Percentiles rank a stretch among this genome's conserved stretches.
phyloP scores from a whole-genome alignment of 1,140 invertebrate species.

The Tribolium castaneum region DNA sequence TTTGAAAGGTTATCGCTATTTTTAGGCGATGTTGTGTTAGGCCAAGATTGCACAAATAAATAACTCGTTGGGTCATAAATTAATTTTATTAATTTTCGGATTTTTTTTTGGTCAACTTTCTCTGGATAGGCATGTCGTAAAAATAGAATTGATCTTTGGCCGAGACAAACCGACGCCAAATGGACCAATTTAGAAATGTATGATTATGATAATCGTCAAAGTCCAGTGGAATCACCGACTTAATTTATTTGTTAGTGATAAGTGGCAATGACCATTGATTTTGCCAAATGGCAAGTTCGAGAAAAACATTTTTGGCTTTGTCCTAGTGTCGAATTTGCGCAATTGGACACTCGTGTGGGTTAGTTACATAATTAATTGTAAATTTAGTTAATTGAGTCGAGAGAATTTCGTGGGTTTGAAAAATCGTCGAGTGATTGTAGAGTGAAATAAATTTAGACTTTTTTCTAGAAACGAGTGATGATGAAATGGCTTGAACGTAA shows the following conservation, averaged over 20 bases:
- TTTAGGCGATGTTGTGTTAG: not conserved
- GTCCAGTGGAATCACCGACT: not conserved
- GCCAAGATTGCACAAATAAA: not conserved
- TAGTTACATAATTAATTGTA: not conserved
- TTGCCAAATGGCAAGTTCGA: not conserved
- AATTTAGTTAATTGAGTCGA: not conserved
- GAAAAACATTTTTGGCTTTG: not conserved
- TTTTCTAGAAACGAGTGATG: too few relatives aligned
- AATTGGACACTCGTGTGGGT: not conserved
- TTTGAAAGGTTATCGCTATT: not conserved
- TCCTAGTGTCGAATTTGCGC: not conserved
- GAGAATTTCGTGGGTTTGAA: not conserved
- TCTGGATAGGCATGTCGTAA: not conserved
- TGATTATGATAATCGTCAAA: not conserved
- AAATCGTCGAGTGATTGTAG: not conserved
- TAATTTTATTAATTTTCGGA: too few relatives aligned
- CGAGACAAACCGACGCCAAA: not conserved
- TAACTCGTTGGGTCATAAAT: too few relatives aligned
- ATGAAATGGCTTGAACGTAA: too few relatives aligned
- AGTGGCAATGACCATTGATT: not conserved
- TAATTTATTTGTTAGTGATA: not conserved
- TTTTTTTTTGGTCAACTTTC: not conserved
- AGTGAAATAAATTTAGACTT: too few relatives aligned
- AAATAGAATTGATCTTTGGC: conserved; percentile 1
- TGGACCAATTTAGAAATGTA: not conserved